Evolutionary conservation across 2,888 invertebrate genomes (phyloP), one percentile per base, ranked within the genome.

Genomic region (Pristionchus japonicus): DNA sequence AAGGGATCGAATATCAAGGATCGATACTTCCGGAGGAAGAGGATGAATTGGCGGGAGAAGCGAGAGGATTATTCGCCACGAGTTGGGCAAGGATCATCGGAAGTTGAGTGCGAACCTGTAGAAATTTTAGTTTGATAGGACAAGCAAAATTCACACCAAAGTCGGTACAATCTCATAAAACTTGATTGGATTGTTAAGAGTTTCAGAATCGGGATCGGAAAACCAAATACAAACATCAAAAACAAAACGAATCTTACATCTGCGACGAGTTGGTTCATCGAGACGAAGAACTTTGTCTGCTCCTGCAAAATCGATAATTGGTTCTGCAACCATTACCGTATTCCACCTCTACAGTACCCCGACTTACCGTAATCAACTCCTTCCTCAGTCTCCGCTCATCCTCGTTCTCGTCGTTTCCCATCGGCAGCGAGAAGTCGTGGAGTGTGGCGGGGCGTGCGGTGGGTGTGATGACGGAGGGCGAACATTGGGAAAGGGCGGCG

Each of bases 11-110:
- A 52, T 52, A 83, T 83, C 82, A 83, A 13, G 52, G 52, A 34
- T 83, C 82, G 43, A 40, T 64, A 27, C 34, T 52, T 27, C 47
- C 86, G 34, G 86, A 86, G 43, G 86, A 86, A 20, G 86, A 86
- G 47, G 49, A 57, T 23, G 86, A 86, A 23, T 86, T 86, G 47
- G 86, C 86, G 31, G 86, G 86, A 17, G 86, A 86, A 9, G 86
- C 86, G 57, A 86, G 86, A 13, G 86, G 86, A 86, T 70, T 70
- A n/a, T 52, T 70, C 13, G 67, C 37, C n/a, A 49, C 11, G 49
- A 86, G 23, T 11, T 70, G 86, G 9, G 67, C 57, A 13, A 86
- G 31, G 40, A 86, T 31, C 31, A 47, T 31, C 9, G 86, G 86
- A 23, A 86, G 37, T n/a, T 34, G 37, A 20, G 70, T 47, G n/a